Evolutionary conservation across 2,888 invertebrate species (phyloP).

Genomic region (Chalcis sispes): DNA sequence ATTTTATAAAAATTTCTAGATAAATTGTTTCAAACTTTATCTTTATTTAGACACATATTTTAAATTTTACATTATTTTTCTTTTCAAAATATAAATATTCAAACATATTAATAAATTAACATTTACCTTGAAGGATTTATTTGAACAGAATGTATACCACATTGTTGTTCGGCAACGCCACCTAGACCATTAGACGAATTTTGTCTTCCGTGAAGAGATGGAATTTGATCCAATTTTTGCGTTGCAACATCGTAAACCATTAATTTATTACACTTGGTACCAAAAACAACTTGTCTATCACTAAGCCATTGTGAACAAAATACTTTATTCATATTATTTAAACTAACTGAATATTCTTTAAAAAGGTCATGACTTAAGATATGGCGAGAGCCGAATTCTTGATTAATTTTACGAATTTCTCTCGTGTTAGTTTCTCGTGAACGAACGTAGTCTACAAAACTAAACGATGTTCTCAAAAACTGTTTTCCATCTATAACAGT

Average conservation of each 20-base stretch:
- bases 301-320: constrained; percentile 98
- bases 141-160: constrained; percentile 95
- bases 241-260: constrained; percentile 95
- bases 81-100: constrained; percentile 17
- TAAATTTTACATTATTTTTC: too few relatives aligned
- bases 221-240: constrained; percentile 91
- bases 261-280: constrained; percentile 97
- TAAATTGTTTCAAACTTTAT: too few relatives aligned
- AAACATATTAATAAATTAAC: constrained; percentile 6
- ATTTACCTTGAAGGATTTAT: constrained; percentile 88
- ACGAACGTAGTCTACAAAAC: constrained; percentile 90
- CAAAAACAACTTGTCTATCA: constrained; percentile 95
- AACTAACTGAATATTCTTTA: constrained; percentile 88
- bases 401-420: constrained; percentile 84
- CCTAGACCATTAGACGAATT: constrained; percentile 76
- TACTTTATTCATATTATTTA: constrained; percentile 93
- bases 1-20: too few relatives aligned
- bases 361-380: constrained; percentile 93
- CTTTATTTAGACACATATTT: too few relatives aligned
- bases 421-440: constrained; percentile 85
- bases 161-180: constrained; percentile 82
- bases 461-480: constrained; percentile 87
- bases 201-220: constrained; percentile 84
- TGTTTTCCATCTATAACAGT: constrained; percentile 84
- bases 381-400: constrained; percentile 90